A percentile compares a stretch with the other conserved stretches of the same genome.
Conservation (phyloP, 2,888 invertebrate species). For the Carpatolechia fugitivella region DNA sequence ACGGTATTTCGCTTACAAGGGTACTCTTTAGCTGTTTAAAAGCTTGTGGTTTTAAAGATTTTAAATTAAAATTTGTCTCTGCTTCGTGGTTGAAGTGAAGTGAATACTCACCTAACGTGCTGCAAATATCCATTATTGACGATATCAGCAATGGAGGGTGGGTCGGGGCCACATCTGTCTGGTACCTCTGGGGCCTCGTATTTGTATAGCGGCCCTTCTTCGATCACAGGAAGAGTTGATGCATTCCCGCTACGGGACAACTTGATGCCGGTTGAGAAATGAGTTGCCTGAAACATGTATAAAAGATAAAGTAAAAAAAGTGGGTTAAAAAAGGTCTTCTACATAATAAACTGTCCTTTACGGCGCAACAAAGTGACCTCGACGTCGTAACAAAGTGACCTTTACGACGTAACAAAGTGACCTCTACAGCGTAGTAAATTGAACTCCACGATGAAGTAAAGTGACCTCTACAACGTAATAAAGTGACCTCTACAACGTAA, state of each 20-base stretch:
- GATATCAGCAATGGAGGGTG: conserved; percentile 83
- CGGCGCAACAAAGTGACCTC: too few relatives aligned
- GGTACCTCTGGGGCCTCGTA: conserved; percentile 80
- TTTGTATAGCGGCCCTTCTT: conserved; percentile 87
- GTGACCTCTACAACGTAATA: too few relatives aligned
- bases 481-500: too few relatives aligned
- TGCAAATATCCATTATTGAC: conserved; percentile 83
- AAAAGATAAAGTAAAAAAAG: background rate
- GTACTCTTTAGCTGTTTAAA: too few relatives aligned
- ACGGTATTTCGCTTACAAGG: too few relatives aligned
- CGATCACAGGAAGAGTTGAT: conserved; percentile 84
- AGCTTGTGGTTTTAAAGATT: too few relatives aligned
- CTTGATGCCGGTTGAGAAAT: conserved; percentile 93
- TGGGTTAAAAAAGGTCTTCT: background rate
- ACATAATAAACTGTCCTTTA: background rate
- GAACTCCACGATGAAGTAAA: too few relatives aligned
- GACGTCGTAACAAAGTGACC: too few relatives aligned
- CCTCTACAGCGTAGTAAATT: too few relatives aligned
- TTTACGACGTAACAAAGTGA: too few relatives aligned
- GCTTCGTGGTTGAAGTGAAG: too few relatives aligned
- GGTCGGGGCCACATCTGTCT: conserved; percentile 85
- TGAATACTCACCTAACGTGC: conserved; percentile 80
- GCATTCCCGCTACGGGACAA: conserved; percentile 83
- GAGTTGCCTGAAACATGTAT: conserved; percentile 75
- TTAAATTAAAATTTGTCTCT: too few relatives aligned